A percentile compares a stretch with the other conserved stretches of the same genome.
Evolutionary conservation across 2,888 invertebrate genomes (phyloP).

Genomic region (Eulithis prunata): DNA sequence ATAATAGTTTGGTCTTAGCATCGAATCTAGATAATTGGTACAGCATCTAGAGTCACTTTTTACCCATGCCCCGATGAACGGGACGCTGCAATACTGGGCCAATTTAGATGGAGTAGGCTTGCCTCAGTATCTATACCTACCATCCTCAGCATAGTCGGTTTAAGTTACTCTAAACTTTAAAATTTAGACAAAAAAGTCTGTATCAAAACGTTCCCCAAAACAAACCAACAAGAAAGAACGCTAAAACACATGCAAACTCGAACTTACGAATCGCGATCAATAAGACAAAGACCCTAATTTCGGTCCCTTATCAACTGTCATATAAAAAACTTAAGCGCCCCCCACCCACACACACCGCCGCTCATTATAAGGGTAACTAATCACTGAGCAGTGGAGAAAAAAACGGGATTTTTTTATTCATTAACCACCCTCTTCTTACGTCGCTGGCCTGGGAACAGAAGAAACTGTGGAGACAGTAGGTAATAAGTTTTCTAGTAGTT

Average conservation of each 20-base stretch:
- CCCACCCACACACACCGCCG: constrained; percentile 67
- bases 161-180: too few species aligned
- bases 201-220: background rate
- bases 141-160: too few species aligned
- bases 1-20: too few species aligned
- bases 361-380: constrained; percentile 84
- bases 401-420: constrained; percentile 83
- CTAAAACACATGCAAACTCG: constrained; percentile 32
- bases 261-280: constrained; percentile 54
- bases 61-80: too few species aligned
- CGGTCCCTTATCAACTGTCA: constrained; percentile 76
- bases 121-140: too few species aligned
- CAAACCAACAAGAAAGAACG: constrained; percentile 5
- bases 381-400: constrained; percentile 81
- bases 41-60: too few species aligned
- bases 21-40: too few species aligned
- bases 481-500: background rate
- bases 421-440: constrained; percentile 81
- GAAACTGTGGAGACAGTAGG: constrained; percentile 49
- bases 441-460: constrained; percentile 60
- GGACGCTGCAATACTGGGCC: too few species aligned
- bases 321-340: constrained; percentile 67
- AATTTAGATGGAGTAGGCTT: too few species aligned
- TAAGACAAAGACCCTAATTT: constrained; percentile 70
- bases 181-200: too few species aligned